These are phyloP conservation scores for Arrhopalites spinosus DNA, from an alignment of 2,888 invertebrate species.

Conservation along the genomic window DNA sequence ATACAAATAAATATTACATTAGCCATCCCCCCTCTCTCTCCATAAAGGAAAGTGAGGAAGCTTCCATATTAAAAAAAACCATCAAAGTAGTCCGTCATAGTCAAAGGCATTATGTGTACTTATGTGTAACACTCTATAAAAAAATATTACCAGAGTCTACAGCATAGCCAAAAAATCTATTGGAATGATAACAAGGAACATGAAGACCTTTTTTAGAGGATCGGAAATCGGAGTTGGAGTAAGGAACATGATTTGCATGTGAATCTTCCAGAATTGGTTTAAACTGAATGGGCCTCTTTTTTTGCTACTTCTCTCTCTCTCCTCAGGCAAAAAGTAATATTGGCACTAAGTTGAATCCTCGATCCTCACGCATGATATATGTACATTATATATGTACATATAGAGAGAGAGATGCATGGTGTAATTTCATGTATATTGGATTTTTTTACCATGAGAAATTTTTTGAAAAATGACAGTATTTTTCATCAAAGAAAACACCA, in stretches of 20 bases:
- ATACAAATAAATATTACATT: not conserved
- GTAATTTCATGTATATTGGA: constrained; percentile 4
- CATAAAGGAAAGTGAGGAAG: too few relatives aligned
- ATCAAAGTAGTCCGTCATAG: not conserved
- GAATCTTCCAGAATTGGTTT: not conserved
- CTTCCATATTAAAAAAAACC: too few relatives aligned
- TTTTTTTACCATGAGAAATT: not conserved
- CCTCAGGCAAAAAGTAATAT: not conserved
- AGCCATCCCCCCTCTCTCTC: too few relatives aligned
- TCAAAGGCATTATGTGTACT: too few relatives aligned
- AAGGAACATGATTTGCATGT: constrained; percentile 16
- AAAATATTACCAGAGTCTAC: too few relatives aligned
- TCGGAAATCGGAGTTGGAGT: constrained; percentile 8
- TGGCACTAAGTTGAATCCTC: constrained; percentile 6
- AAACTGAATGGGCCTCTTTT: too few relatives aligned
- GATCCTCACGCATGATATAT: not conserved
- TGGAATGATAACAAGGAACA: too few relatives aligned
- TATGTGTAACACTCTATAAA: too few relatives aligned
- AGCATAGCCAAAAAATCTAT: too few relatives aligned
- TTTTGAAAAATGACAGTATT: constrained; percentile 6
- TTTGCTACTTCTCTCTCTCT: too few relatives aligned
- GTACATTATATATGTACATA: too few relatives aligned
- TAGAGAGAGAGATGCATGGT: not conserved
- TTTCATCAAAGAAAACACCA: not conserved
- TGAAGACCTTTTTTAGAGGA: too few relatives aligned